Conservation (phyloP, 2,113 vertebrate genomes). For the Brachionichthys hirsutus region DNA sequence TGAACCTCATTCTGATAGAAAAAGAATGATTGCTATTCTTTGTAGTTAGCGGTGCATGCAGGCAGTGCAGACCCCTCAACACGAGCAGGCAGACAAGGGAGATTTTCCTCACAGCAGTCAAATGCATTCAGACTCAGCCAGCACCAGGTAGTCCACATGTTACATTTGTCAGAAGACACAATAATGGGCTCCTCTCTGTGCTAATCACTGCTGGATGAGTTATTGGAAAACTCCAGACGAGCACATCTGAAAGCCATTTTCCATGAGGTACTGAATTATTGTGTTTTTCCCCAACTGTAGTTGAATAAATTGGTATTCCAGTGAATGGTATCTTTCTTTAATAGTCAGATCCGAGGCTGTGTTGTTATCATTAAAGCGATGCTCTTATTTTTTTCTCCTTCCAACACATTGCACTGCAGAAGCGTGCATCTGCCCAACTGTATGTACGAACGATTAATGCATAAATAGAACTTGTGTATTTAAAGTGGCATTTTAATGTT, state of each 20-base stretch:
- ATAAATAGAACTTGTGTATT: background rate
- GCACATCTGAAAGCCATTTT: slow-evolving; percentile 23
- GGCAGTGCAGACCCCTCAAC: background rate
- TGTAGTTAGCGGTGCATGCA: slow-evolving; percentile 3
- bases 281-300: slow-evolving; percentile 29
- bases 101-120: slow-evolving; percentile 27
- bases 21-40: slow-evolving; percentile 22
- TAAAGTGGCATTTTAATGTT: background rate
- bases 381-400: slow-evolving; percentile 14
- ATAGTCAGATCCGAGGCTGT: slow-evolving; percentile 23
- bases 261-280: slow-evolving; percentile 34
- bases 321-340: slow-evolving; percentile 34
- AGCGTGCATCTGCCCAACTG: no score
- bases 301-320: slow-evolving; percentile 32
- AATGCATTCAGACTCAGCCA: slow-evolving; percentile 46
- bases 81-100: slow-evolving; percentile 9
- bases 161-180: slow-evolving; percentile 46
- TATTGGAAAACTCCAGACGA: slow-evolving; percentile 50
- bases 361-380: slow-evolving; percentile 6
- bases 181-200: slow-evolving; percentile 54
- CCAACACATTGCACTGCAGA: no score
- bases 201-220: slow-evolving; percentile 56
- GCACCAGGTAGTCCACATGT: slow-evolving; percentile 51
- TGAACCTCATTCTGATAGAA: slow-evolving; percentile 15
- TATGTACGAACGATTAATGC: no score